Evolutionary conservation across 2,113 vertebrate species (phyloP), one percentile per base, ranked within the genome.

Genomic region (Silurus meridionalis): DNA sequence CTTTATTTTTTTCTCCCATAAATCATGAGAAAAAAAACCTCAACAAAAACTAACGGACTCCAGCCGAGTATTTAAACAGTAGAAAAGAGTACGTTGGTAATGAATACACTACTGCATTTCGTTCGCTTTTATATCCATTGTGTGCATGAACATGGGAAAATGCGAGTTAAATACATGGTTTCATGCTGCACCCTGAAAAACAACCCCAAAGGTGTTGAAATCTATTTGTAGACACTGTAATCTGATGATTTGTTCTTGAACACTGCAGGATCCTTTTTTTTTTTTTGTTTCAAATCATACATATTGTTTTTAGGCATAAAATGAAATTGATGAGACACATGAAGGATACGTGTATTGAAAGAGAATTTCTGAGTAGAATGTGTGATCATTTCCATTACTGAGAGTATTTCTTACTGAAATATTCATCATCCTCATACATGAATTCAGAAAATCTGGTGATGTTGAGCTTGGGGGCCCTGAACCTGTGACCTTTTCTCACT

Each of bases 351-450:
- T 60, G 46, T 72, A 84, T 25, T 72, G 55, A 80, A 86, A 87
- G 77, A 80, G 52, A 71, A 60, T 82, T 71, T 86, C 77, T 86
- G 37, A 85, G 63, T 81, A 72, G 58, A 84, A 83, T 71, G 55
- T 88, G 53, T 87, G 55, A 77, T 87, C 78, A 82, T 83, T 77
- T 81, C 58, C 80, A 80, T 23, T 86, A 71, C 84, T 55, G 55
- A 37, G 72, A 85, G 89, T 77, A 25, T 85, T 84, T 66, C 86
- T 75, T 53, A 19, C 84, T 88, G 77, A 86, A 88, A 88, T 87
- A 90, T 90, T 88, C 82, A 90, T 88, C 17, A 17, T n/a, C 19
- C 82, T 88, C 84, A 90, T 86, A 75, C 75, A 89, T 80, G 80
- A 74, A 87, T 88, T 86, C 81, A 75, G 48, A 60, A 72, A 60